Percentiles rank a stretch among this genome's conserved stretches.
These are phyloP conservation scores for Eugnorisma glareosa DNA, from an alignment of 2,888 invertebrate genomes.

Conservation along the genomic window DNA sequence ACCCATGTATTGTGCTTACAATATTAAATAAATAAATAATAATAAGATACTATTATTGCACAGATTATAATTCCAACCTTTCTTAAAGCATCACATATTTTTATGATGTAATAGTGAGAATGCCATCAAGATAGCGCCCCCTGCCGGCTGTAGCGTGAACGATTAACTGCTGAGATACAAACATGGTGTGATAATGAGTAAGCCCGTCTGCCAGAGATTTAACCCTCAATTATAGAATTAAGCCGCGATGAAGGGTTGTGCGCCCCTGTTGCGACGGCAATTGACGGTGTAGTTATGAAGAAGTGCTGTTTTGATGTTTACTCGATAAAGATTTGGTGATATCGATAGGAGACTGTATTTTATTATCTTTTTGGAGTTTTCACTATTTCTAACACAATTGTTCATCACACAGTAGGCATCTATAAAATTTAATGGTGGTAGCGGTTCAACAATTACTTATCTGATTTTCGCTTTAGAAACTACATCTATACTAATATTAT, in stretches of 20 bases:
- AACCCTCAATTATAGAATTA: conserved; percentile 90
- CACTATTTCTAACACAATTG: not conserved
- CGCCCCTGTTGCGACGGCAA: conserved; percentile 79
- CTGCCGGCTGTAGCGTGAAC: conserved; percentile 63
- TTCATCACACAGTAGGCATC: not conserved
- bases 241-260: conserved; percentile 86
- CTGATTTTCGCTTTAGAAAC: not conserved
- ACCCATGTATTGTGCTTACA: too few species aligned
- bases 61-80: not conserved
- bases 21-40: not conserved
- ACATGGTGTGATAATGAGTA: conserved; percentile 86
- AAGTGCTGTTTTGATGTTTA: conserved; percentile 11
- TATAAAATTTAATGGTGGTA: not conserved
- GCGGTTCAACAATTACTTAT: too few species aligned
- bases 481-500: too few species aligned
- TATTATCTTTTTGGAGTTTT: not conserved
- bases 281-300: conserved; percentile 71
- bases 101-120: conserved; percentile 69
- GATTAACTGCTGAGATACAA: conserved; percentile 75
- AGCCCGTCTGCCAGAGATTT: conserved; percentile 86
- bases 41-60: not conserved
- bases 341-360: not conserved
- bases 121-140: conserved; percentile 80
- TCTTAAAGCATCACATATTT: conserved; percentile 50
- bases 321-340: not conserved